Percentiles rank a stretch among this genome's conserved stretches.
Evolutionary conservation across 2,113 vertebrate genomes (phyloP).

Genomic region (Protobothrops flavoviridis): DNA sequence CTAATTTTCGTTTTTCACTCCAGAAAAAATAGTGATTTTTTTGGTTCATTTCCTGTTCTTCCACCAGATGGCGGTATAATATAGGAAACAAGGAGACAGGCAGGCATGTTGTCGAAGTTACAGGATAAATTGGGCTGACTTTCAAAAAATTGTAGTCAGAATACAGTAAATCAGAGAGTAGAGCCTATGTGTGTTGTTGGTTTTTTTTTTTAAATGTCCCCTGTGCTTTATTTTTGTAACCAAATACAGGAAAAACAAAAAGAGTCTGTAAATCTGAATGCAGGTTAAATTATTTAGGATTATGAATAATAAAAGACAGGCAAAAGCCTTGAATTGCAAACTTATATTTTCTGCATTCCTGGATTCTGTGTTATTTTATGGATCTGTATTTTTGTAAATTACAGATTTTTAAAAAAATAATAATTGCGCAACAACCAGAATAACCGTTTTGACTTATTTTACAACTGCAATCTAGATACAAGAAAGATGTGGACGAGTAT

Average conservation of each 20-base stretch:
- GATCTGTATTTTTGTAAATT: neutral
- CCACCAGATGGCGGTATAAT: neutral
- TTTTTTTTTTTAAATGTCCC: neutral
- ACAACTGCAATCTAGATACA: no score
- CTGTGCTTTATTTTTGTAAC: neutral
- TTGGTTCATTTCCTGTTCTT: neutral
- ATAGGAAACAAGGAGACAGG: neutral
- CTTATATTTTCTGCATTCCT: neutral
- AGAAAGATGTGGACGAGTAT: no score
- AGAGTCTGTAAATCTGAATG: neutral
- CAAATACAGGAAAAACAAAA: neutral
- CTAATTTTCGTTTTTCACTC: neutral
- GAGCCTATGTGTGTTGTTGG: neutral
- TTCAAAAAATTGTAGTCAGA: neutral
- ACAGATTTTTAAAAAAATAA: neutral
- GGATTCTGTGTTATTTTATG: neutral
- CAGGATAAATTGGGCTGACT: neutral
- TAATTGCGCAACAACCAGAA: neutral
- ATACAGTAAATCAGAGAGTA: neutral
- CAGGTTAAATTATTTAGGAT: neutral
- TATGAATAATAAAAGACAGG: neutral
- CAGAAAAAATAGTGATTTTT: neutral
- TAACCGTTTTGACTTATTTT: no score
- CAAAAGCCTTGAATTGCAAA: neutral
- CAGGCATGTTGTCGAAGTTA: fast-evolving